Percentiles rank a stretch among this genome's conserved stretches.
Evolutionary conservation across 2,797 vertebrate genomes (phyloP).

Genomic region (Dipus sagitta): DNA sequence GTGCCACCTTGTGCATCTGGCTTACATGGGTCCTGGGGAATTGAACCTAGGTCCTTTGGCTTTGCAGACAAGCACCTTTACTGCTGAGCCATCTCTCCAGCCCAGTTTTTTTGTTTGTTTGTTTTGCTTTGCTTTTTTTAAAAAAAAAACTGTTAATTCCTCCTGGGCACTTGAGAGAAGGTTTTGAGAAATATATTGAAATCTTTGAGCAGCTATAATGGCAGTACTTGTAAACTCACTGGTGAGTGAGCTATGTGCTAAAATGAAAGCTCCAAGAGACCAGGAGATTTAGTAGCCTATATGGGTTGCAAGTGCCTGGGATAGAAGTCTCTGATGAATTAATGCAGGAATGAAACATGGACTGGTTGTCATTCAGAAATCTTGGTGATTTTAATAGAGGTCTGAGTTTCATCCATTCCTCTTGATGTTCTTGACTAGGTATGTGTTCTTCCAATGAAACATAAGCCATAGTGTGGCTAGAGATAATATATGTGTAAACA

Average conservation of each 20-base stretch:
- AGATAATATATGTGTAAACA: neutral
- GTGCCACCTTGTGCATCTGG: too few species aligned
- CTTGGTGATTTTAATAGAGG: neutral
- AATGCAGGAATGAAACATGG: neutral
- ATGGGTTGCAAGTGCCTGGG: neutral
- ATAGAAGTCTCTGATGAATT: neutral
- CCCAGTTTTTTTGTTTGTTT: too few species aligned
- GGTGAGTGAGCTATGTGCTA: neutral
- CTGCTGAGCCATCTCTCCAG: too few species aligned
- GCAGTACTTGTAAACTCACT: neutral
- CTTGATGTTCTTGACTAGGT: neutral
- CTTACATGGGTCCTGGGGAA: too few species aligned
- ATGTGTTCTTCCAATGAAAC: neutral
- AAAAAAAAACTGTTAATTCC: neutral
- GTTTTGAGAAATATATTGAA: constrained; percentile 25
- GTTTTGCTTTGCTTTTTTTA: too few species aligned
- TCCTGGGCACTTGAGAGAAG: constrained; percentile 36
- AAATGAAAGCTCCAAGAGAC: neutral
- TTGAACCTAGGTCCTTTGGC: too few species aligned
- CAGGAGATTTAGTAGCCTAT: neutral
- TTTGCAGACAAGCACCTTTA: too few species aligned
- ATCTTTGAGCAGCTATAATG: neutral
- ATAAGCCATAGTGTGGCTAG: neutral
- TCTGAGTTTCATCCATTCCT: neutral
- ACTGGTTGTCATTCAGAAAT: neutral